Conservation (phyloP, 1,140 invertebrate genomes). For the Arctopsyche grandis region DNA sequence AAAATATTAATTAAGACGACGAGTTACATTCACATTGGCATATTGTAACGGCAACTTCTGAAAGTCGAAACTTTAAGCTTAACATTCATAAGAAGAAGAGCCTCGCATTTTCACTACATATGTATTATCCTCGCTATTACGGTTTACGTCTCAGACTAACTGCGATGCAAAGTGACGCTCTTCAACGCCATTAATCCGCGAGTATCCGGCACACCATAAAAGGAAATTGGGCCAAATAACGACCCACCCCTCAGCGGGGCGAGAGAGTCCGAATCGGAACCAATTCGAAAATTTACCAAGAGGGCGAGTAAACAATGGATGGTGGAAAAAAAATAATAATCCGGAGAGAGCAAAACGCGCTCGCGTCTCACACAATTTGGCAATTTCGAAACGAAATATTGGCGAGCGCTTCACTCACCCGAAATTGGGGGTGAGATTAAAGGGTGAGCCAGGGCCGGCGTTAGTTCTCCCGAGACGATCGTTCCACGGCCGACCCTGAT, state of each 20-base stretch:
- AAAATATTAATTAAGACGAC: too few relatives aligned
- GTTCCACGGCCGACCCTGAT: conserved; percentile 20
- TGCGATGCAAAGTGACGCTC: background rate
- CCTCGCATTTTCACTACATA: too few relatives aligned
- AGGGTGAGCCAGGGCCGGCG: conserved; percentile 46
- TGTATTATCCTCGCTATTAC: too few relatives aligned
- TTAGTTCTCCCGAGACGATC: conserved; percentile 52
- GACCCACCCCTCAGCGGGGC: background rate
- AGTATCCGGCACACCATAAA: background rate
- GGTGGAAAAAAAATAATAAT: background rate
- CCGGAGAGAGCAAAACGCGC: background rate
- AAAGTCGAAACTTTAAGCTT: too few relatives aligned
- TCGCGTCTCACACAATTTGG: conserved; percentile 36
- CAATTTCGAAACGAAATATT: conserved; percentile 44
- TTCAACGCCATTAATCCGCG: conserved; percentile 11
- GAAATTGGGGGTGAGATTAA: conserved; percentile 40
- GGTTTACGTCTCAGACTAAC: background rate
- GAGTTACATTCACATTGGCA: too few relatives aligned
- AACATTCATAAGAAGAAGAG: too few relatives aligned
- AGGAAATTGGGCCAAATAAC: conserved; percentile 21
- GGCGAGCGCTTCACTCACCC: conserved; percentile 30
- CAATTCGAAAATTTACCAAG: conserved; percentile 1
- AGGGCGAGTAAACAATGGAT: background rate
- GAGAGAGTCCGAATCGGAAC: background rate
- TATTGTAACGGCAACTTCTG: too few relatives aligned